Base-by-base conservation (phyloP, 2,113 vertebrate species). In the Alaudala cheleensis region DNA sequence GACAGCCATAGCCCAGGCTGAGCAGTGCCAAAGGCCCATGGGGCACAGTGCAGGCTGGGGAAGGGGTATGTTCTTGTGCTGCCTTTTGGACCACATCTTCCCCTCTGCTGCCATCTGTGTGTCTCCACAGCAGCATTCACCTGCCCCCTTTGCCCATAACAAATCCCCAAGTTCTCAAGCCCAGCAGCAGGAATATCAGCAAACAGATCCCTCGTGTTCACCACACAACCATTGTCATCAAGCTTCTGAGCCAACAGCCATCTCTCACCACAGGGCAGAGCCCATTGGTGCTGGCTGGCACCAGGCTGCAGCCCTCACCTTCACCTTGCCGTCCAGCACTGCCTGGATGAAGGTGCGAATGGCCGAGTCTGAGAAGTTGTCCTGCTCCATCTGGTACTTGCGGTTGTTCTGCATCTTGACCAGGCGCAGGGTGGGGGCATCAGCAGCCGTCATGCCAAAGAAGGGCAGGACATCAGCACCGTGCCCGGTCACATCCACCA, bases 371-470 rank as follows among this genome's bases (percentile, higher is more conserved):
- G 97, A 98, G 83, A 99, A 95, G 6, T 8, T 10, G 1, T 94
- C 50, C 9, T 50, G 54, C 10, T 81, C 81, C 82, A 92, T 97
- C 10, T 20, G 94, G 33, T 98, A 99, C 96, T 99, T 99, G 92
- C 97, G 98, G 45, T 97, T 96, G 21, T 97, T 98, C 5, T 98
- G 97, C 28, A 98, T 97, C 93, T 98, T 98, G 83, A 99, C 97
- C 17, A 99, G 77, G 25, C 99, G 98, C 49, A 97, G 86, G 1
- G 98, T 97, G 12, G 99, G 99, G 10, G 82, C 97, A 0, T 99
- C 98, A 0, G 86, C 69, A 1, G 88, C 86, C 0, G 96, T 97
- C 88, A 99, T 86, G 44, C 98, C 98, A 0, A 99, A 99, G 97
- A 98, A 99, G 18, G 97, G 93, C 54, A 99, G 97, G 81, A 99